These are phyloP conservation scores for Augiades crinisus DNA, from an alignment of 2,888 invertebrate species.

Conservation along the genomic window DNA sequence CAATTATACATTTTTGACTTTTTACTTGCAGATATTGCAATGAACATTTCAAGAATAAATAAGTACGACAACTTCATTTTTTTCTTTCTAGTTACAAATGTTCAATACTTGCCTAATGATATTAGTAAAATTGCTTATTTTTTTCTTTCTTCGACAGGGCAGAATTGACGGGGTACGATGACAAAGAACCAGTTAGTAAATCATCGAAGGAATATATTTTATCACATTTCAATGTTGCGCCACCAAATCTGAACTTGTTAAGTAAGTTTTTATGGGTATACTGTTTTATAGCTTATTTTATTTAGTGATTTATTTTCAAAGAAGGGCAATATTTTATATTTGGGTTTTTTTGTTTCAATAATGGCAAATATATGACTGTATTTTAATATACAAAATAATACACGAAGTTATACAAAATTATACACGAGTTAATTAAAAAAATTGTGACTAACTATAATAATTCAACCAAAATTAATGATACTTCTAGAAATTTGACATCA, in stretches of 20 bases:
- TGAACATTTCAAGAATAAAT: neutral
- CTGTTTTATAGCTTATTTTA: neutral
- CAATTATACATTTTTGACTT: neutral
- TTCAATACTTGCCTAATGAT: neutral
- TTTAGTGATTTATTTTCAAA: too few species aligned
- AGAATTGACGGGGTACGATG: neutral
- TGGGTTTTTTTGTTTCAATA: too few species aligned
- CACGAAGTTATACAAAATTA: too few species aligned
- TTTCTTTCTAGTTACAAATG: neutral
- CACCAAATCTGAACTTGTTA: conserved; percentile 51
- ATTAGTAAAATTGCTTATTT: neutral
- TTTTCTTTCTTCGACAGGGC: neutral
- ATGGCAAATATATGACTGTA: too few species aligned
- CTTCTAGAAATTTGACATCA: too few species aligned
- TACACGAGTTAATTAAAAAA: too few species aligned
- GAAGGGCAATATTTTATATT: too few species aligned
- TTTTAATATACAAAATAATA: too few species aligned
- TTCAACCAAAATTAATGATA: too few species aligned
- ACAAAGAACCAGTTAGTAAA: conserved; percentile 13
- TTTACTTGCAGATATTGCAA: conserved; percentile 3
- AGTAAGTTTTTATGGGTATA: conserved; percentile 46
- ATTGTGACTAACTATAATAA: too few species aligned
- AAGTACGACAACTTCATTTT: conserved; percentile 1
- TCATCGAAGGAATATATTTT: conserved; percentile 23
- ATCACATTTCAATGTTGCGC: conserved; percentile 35